A percentile compares a stretch with the other conserved stretches of the same genome.
phyloP scores from a whole-genome alignment of 2,888 invertebrate genomes.

The Dusona sp. region DNA sequence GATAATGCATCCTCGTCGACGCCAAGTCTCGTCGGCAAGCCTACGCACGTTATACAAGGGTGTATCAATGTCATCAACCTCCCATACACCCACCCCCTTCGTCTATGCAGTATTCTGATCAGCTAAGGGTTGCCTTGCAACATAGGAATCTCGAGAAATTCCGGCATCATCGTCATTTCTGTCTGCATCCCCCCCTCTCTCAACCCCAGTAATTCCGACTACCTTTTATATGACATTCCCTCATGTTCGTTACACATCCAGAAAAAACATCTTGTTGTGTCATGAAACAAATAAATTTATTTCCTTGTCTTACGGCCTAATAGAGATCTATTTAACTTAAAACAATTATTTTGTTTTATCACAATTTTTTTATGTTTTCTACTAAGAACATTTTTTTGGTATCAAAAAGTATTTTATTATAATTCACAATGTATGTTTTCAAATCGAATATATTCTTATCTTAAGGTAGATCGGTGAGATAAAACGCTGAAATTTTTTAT shows the following conservation, averaged over 20 bases:
- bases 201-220: not conserved
- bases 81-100: slow-evolving; percentile 24
- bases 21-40: slow-evolving; percentile 39
- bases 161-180: slow-evolving; percentile 65
- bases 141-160: slow-evolving; percentile 72
- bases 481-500: too few species aligned
- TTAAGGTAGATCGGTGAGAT: too few species aligned
- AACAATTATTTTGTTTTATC: too few species aligned
- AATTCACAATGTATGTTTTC: too few species aligned
- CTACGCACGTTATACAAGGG: slow-evolving; percentile 19
- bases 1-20: slow-evolving; percentile 69
- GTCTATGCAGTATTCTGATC: not conserved
- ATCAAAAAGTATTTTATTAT: too few species aligned
- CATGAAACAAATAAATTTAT: too few species aligned
- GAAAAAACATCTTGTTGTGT: too few species aligned
- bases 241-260: slow-evolving; percentile 24
- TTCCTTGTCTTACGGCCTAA: too few species aligned
- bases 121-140: slow-evolving; percentile 55
- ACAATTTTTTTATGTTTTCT: too few species aligned
- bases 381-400: too few species aligned
- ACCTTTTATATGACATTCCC: not conserved
- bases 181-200: slow-evolving; percentile 31
- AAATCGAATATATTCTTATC: too few species aligned
- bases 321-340: too few species aligned
- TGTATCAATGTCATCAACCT: not conserved